A percentile compares a stretch with the other conserved stretches of the same genome.
Evolutionary conservation across 2,888 invertebrate species (phyloP).

Genomic region (Dicyrtoma fusca): DNA sequence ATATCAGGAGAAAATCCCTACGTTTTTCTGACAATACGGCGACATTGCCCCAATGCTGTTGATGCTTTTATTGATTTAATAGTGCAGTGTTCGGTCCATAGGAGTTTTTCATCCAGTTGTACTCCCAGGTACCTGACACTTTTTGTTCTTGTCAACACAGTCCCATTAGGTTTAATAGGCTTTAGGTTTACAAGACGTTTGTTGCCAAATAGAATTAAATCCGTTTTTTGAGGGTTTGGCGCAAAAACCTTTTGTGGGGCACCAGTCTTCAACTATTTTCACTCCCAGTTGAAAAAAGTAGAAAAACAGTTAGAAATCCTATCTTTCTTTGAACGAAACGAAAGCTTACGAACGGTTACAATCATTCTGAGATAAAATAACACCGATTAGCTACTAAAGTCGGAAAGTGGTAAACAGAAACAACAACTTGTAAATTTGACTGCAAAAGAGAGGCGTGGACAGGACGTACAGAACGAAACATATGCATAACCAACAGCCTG

Average conservation of each 20-base stretch:
- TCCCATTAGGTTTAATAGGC: neutral
- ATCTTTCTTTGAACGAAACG: too few species aligned
- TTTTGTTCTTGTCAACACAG: neutral
- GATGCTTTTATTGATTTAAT: neutral
- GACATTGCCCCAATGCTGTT: conserved; percentile 31
- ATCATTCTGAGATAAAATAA: too few species aligned
- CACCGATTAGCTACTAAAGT: too few species aligned
- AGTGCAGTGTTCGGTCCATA: too few species aligned
- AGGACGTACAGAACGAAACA: too few species aligned
- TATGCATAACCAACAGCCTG: too few species aligned
- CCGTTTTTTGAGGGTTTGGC: conserved; percentile 20
- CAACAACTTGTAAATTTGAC: too few species aligned
- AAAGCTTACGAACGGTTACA: too few species aligned
- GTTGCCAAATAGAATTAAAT: neutral
- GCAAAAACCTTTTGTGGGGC: neutral
- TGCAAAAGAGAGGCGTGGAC: too few species aligned
- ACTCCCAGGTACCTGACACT: conserved; percentile 43
- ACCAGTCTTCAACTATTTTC: conserved; percentile 1
- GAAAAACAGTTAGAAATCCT: too few species aligned
- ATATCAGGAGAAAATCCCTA: conserved; percentile 41
- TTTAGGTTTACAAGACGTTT: neutral
- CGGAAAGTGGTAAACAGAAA: too few species aligned
- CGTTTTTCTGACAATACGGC: conserved; percentile 22
- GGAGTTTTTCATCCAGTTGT: too few species aligned
- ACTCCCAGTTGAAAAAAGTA: neutral